Conservation (phyloP, 2,113 vertebrate genomes). For the Leucosticte australis region DNA sequence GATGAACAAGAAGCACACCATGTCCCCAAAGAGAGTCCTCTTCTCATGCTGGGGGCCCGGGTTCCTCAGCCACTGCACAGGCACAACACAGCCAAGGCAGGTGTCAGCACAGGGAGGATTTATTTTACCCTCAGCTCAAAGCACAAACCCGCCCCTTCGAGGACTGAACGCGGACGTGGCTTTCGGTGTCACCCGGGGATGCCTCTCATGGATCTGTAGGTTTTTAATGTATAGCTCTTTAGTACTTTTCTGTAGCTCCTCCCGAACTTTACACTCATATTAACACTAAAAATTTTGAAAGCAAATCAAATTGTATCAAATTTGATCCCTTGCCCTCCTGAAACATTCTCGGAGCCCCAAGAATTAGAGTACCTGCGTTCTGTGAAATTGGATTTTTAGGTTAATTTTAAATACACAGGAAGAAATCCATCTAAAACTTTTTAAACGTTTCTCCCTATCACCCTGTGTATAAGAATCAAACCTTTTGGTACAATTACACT, state of each 20-base stretch:
- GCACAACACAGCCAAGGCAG: constrained; percentile 26
- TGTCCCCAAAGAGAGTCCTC: constrained; percentile 81
- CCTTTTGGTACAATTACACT: not conserved
- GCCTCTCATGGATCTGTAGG: too few relatives aligned
- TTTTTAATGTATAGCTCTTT: not conserved
- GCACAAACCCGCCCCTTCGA: not conserved
- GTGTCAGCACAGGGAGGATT: not conserved
- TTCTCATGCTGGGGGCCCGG: constrained; percentile 81
- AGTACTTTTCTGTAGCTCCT: not conserved
- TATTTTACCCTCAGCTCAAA: not conserved
- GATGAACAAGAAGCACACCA: constrained; percentile 85
- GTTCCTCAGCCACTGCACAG: constrained; percentile 79
- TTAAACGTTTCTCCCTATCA: not conserved
- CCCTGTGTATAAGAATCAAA: not conserved
- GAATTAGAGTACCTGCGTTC: not conserved
- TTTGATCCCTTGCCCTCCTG: not conserved
- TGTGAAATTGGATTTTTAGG: not conserved
- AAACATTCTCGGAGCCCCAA: not conserved
- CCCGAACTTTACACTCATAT: not conserved
- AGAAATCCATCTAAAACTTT: not conserved
- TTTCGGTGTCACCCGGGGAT: not conserved
- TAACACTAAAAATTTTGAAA: not conserved
- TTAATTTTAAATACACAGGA: not conserved
- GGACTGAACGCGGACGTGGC: not conserved
- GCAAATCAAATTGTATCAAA: not conserved